These are phyloP conservation scores for Aricia agestis DNA, from an alignment of 1,140 invertebrate genomes.

Conservation along the genomic window DNA sequence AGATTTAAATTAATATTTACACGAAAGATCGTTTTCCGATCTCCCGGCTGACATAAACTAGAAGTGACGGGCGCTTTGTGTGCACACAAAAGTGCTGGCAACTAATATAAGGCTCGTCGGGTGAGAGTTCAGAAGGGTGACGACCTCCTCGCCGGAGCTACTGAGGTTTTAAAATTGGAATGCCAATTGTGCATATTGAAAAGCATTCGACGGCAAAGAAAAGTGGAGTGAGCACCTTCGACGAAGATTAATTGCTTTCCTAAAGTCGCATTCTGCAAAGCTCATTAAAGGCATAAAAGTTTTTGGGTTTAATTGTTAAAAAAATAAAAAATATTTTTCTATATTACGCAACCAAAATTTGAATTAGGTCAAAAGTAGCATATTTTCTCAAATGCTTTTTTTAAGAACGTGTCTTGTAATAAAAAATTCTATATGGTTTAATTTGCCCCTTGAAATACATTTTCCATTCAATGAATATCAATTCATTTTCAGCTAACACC, in stretches of 20 bases:
- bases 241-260: neutral
- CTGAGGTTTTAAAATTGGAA: slow-evolving; percentile 20
- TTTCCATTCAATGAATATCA: neutral
- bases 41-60: slow-evolving; percentile 17
- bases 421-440: no score
- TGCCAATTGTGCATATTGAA: slow-evolving; percentile 21
- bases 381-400: no score
- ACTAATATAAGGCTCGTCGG: slow-evolving; percentile 20
- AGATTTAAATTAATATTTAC: neutral
- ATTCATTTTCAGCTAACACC: slow-evolving; percentile 5
- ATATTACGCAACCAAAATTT: no score
- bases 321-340: no score
- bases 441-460: no score
- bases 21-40: slow-evolving; percentile 5
- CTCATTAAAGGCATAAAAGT: no score
- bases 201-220: neutral
- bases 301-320: no score
- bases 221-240: neutral
- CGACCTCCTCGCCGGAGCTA: slow-evolving; percentile 20
- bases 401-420: no score
- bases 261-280: no score
- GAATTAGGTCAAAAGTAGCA: no score
- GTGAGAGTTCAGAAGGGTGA: slow-evolving; percentile 27
- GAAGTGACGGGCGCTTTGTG: slow-evolving; percentile 26
- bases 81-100: slow-evolving; percentile 16